Evolutionary conservation across 2,888 invertebrate species (phyloP).

Genomic region (Nomada ruficornis): DNA sequence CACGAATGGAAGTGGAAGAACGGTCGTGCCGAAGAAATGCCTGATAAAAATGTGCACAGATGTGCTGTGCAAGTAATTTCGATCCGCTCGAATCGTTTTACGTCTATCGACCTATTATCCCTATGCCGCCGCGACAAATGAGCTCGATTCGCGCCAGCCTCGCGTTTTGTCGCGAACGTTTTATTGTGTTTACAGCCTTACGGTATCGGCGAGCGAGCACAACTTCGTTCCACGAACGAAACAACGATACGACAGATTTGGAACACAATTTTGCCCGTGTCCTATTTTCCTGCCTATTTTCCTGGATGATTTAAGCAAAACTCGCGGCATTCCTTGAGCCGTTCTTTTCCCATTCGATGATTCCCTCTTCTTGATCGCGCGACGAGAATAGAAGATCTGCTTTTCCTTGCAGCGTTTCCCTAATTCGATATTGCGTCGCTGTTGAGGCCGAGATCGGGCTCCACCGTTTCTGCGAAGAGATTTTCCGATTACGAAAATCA

Average conservation of each 20-base stretch:
- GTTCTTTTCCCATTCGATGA: constrained; percentile 7
- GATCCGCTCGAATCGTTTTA: background rate
- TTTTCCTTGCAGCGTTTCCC: background rate
- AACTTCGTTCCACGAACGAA: background rate
- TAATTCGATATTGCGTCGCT: constrained; percentile 23
- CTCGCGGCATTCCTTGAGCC: background rate
- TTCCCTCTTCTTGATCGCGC: background rate
- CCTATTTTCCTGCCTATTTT: background rate
- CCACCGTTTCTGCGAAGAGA: constrained; percentile 29
- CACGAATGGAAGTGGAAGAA: background rate
- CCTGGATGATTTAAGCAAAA: background rate
- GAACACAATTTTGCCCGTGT: background rate
- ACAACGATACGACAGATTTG: background rate
- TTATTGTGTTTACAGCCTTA: background rate
- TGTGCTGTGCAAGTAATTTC: constrained; percentile 17
- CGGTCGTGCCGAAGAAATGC: background rate
- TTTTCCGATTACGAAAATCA: background rate
- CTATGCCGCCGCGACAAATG: background rate
- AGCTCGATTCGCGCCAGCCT: background rate
- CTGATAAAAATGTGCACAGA: constrained; percentile 22
- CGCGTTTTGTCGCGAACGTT: constrained; percentile 1
- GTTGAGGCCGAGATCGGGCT: constrained; percentile 3
- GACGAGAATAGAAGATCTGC: background rate
- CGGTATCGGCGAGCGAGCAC: background rate
- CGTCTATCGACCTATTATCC: constrained; percentile 10